Evolutionary conservation across 2,888 invertebrate species (phyloP).

Genomic region (Oithona nana): DNA sequence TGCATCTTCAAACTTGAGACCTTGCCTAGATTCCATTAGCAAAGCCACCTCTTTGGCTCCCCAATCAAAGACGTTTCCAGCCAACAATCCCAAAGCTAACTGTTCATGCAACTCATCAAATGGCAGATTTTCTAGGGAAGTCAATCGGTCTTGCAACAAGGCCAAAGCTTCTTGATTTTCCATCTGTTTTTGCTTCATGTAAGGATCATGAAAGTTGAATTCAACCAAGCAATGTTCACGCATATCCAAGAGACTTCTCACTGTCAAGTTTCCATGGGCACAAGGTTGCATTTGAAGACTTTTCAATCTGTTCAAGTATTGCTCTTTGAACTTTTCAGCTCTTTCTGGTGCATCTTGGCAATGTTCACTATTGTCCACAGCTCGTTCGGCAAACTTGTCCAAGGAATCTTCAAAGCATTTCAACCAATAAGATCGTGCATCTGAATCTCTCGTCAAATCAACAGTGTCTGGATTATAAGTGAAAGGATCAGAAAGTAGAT

Average conservation of each 20-base stretch:
- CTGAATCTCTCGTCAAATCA: slow-evolving; percentile 61
- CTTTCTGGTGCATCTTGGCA: slow-evolving; percentile 54
- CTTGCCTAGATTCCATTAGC: slow-evolving; percentile 42
- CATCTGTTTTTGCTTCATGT: slow-evolving; percentile 39
- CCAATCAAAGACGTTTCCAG: slow-evolving; percentile 94
- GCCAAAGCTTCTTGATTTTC: slow-evolving; percentile 66
- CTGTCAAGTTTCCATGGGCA: slow-evolving; percentile 64
- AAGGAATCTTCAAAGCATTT: slow-evolving; percentile 67
- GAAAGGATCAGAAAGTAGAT: slow-evolving; percentile 52
- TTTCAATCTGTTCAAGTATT: slow-evolving; percentile 57
- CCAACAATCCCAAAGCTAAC: slow-evolving; percentile 38
- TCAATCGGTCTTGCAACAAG: slow-evolving; percentile 44
- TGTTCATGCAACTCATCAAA: slow-evolving; percentile 30
- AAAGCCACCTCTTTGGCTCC: slow-evolving; percentile 75
- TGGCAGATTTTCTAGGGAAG: slow-evolving; percentile 46
- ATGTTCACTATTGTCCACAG: slow-evolving; percentile 46
- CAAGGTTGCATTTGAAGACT: slow-evolving; percentile 38
- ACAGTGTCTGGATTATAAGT: slow-evolving; percentile 78
- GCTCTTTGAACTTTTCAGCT: slow-evolving; percentile 59
- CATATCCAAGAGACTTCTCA: slow-evolving; percentile 70
- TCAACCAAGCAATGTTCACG: slow-evolving; percentile 77
- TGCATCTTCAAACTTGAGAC: slow-evolving; percentile 2
- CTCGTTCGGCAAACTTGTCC: slow-evolving; percentile 62
- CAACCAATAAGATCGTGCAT: slow-evolving; percentile 76
- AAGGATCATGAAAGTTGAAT: slow-evolving; percentile 77